Evolutionary conservation across 1,140 invertebrate species (phyloP).

Genomic region (Colletes gigas): DNA sequence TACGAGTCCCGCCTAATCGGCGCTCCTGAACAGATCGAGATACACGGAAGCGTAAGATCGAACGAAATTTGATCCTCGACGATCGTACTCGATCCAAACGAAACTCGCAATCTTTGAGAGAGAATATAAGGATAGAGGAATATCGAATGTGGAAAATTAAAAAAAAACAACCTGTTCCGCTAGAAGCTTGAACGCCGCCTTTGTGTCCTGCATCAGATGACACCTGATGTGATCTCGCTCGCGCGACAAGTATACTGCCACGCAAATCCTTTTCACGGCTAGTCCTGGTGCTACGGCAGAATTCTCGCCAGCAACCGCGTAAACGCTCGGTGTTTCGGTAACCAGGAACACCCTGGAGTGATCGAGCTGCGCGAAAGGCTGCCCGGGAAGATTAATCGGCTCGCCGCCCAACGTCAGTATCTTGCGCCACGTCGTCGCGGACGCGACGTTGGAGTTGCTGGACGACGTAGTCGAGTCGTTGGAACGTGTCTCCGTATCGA

Average conservation of each 20-base stretch:
- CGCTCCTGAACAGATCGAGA: too few relatives aligned
- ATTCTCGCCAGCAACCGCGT: constrained; percentile 93
- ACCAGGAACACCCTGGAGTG: constrained; percentile 92
- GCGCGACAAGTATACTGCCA: constrained; percentile 91
- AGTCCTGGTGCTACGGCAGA: constrained; percentile 74
- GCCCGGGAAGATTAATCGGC: constrained; percentile 95
- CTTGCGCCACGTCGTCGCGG: constrained; percentile 86
- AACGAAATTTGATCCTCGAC: too few relatives aligned
- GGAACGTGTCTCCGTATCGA: constrained; percentile 89
- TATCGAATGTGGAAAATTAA: too few relatives aligned
- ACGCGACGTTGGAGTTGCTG: constrained; percentile 84
- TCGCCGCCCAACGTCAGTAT: constrained; percentile 95
- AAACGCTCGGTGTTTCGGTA: constrained; percentile 92
- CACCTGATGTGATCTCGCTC: constrained; percentile 89
- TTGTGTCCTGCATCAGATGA: constrained; percentile 95
- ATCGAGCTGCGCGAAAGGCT: constrained; percentile 95
- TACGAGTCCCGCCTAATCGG: constrained; percentile 89
- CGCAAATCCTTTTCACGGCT: constrained; percentile 88
- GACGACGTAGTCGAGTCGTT: constrained; percentile 86
- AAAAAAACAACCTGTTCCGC: constrained; percentile 82
- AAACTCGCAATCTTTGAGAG: neutral
- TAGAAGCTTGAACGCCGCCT: constrained; percentile 92
- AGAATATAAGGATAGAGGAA: too few relatives aligned
- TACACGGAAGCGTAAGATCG: too few relatives aligned
- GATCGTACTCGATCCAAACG: too few relatives aligned